A percentile compares a stretch with the other conserved stretches of the same genome.
These are phyloP conservation scores for Rhingia campestris DNA, from an alignment of 2,888 invertebrate species.

Conservation along the genomic window DNA sequence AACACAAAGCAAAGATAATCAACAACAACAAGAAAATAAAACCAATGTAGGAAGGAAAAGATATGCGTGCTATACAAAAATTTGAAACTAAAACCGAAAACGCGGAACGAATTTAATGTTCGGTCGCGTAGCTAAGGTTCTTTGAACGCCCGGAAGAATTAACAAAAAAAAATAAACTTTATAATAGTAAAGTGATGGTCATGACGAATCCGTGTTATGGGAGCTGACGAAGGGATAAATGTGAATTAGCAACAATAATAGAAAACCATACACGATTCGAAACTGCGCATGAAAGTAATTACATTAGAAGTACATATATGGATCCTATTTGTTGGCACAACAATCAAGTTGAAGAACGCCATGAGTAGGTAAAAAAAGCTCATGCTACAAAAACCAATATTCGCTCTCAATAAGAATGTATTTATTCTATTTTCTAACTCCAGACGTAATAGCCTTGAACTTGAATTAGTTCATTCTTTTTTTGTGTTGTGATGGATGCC, in stretches of 20 bases:
- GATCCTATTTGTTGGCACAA: not conserved
- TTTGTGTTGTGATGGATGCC: not conserved
- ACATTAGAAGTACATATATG: not conserved
- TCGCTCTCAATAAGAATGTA: not conserved
- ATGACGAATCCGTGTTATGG: slow-evolving; percentile 19
- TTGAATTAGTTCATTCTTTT: not conserved
- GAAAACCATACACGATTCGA: slow-evolving; percentile 30
- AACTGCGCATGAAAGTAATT: slow-evolving; percentile 1
- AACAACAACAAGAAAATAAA: not conserved
- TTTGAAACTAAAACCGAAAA: slow-evolving; percentile 39
- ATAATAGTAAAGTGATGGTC: slow-evolving; percentile 44
- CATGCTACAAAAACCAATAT: not conserved
- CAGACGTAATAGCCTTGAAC: not conserved
- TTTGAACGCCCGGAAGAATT: slow-evolving; percentile 36
- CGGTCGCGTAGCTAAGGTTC: slow-evolving; percentile 28
- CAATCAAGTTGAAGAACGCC: slow-evolving; percentile 2
- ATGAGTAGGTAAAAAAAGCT: not conserved
- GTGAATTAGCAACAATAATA: not conserved
- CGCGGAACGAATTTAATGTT: slow-evolving; percentile 52
- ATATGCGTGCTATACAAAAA: slow-evolving; percentile 29
- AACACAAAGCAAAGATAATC: slow-evolving; percentile 19
- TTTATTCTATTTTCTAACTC: not conserved
- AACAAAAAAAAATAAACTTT: slow-evolving; percentile 22
- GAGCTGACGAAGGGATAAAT: not conserved
- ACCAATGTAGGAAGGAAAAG: slow-evolving; percentile 33